Conservation (phyloP, 2,888 invertebrate species). For the Metallyticus violacea region DNA sequence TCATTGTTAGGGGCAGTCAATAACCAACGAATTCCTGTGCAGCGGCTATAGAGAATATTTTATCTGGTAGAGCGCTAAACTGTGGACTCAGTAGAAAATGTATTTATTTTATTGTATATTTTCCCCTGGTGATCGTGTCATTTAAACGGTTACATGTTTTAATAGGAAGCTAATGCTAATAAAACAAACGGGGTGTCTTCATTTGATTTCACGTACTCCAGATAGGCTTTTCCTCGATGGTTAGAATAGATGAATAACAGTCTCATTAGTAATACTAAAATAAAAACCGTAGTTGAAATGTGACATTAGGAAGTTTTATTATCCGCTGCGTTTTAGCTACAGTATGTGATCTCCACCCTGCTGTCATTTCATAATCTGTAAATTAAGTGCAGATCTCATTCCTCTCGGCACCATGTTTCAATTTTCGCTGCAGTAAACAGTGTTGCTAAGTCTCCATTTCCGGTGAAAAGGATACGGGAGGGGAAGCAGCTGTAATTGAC, state of each 20-base stretch:
- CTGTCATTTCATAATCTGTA: neutral
- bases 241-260: neutral
- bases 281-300: neutral
- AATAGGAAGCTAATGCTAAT: too few relatives aligned
- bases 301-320: neutral
- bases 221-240: neutral
- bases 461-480: neutral
- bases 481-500: neutral
- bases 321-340: neutral
- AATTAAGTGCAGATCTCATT: neutral
- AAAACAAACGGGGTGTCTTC: too few relatives aligned
- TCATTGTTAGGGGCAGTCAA: too few relatives aligned
- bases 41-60: too few relatives aligned
- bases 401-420: neutral
- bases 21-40: too few relatives aligned
- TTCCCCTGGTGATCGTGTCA: too few relatives aligned
- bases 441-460: neutral
- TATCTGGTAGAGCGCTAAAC: too few relatives aligned
- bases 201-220: neutral
- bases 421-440: neutral
- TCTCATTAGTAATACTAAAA: neutral
- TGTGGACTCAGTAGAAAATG: too few relatives aligned
- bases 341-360: neutral
- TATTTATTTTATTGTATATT: too few relatives aligned
- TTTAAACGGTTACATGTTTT: too few relatives aligned